Evolutionary conservation across 2,113 vertebrate genomes (phyloP), one percentile per base, ranked within the genome.

Genomic region (Solea senegalensis): DNA sequence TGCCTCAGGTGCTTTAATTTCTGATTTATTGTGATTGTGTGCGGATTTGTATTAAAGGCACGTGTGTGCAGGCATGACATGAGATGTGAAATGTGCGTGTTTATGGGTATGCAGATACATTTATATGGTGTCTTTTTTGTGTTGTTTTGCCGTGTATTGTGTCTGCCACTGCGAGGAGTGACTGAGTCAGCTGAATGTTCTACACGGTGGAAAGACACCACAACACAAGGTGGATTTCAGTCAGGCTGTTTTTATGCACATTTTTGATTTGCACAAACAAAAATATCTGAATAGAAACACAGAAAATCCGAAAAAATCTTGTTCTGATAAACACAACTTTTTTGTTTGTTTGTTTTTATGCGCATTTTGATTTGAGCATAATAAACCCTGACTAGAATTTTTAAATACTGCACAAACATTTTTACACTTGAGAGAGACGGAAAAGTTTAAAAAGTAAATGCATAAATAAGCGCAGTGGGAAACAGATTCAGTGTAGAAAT

Each of bases 181-280:
- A n/a, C 21, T 21, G 45, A 34, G 45, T 34, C 26, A 34, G 59
- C 59, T 28, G 59, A 62, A 62, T 61, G 59, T 62, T 60, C 46
- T 28, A 48, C 26, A 34, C 8, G 28, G 60, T 8, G 34, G 48
- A n/a, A 5, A 62, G 60, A 44, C 60, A n/a, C 45, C 4, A 13
- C 26, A 63, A 34, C 60, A 63, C 60, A 48, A 48, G 45, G 21
- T 9, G 4, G 27, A 16, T 62, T 39, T 48, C 3, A 28, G 27
- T 9, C 21, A n/a, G 13, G 28, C 9, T 44, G 58, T 46, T 14
- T 21, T 45, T 26, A 28, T n/a, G 6, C 4, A 15, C 21, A 48
- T 48, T 48, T 48, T 14, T 48, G 14, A 48, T 13, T 11, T 48
- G 11, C 45, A 13, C 45, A 48, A 12, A 3, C 34, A 34, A 48